These are phyloP conservation scores for Cloeon dipterum DNA, from an alignment of 2,888 invertebrate genomes.

Conservation along the genomic window DNA sequence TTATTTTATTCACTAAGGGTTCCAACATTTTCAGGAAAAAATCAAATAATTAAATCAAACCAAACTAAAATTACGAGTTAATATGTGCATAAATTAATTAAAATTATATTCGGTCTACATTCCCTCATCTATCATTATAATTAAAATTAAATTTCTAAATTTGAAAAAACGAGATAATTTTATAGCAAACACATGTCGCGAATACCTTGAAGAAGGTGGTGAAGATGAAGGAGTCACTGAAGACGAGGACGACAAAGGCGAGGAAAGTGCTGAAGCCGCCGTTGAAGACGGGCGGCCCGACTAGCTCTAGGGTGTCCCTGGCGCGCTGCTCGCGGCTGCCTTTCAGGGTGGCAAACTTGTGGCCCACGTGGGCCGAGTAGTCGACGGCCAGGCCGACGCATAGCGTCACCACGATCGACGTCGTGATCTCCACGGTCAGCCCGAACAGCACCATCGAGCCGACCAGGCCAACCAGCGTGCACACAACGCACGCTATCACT, in stretches of 20 bases:
- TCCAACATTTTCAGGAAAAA: too few relatives aligned
- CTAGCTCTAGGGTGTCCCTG: constrained; percentile 17
- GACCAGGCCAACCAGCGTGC: constrained; percentile 21
- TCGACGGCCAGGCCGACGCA: constrained; percentile 25
- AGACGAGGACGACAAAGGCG: constrained; percentile 22
- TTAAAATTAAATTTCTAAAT: too few relatives aligned
- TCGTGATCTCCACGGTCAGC: constrained; percentile 23
- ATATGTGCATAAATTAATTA: background rate
- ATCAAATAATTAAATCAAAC: too few relatives aligned
- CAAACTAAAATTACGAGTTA: too few relatives aligned
- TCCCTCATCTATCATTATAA: too few relatives aligned
- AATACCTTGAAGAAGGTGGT: constrained; percentile 26
- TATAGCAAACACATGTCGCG: background rate
- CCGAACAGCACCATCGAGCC: constrained; percentile 25
- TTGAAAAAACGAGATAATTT: too few relatives aligned
- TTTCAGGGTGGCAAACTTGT: constrained; percentile 20
- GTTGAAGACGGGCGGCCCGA: constrained; percentile 25
- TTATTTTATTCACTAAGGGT: too few relatives aligned
- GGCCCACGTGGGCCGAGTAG: constrained; percentile 25
- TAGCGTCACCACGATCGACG: constrained; percentile 22
- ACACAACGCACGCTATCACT: constrained; percentile 21
- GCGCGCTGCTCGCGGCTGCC: constrained; percentile 20
- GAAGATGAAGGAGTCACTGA: constrained; percentile 24
- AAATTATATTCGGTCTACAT: too few relatives aligned
- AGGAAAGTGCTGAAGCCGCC: constrained; percentile 27